A percentile compares a stretch with the other conserved stretches of the same genome.
These are phyloP conservation scores for Engystomops pustulosus DNA, from an alignment of 2,113 vertebrate species.

Conservation along the genomic window DNA sequence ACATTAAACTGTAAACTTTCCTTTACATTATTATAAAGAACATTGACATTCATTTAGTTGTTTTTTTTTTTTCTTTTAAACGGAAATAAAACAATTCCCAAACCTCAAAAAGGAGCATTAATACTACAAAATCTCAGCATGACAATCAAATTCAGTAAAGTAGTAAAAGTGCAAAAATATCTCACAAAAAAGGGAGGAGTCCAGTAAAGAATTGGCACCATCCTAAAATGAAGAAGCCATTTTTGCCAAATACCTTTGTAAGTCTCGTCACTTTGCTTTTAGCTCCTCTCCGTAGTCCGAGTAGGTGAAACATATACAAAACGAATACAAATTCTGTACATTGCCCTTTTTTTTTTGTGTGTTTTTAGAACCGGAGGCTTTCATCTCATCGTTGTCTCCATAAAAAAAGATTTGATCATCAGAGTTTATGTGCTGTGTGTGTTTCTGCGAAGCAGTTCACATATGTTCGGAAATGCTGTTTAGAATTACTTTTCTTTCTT, in stretches of 20 bases:
- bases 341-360: slow-evolving; percentile 53
- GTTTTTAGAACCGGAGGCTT: slow-evolving; percentile 43
- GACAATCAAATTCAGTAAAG: slow-evolving; percentile 55
- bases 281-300: background rate
- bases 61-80: background rate
- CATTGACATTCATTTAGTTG: slow-evolving; percentile 49
- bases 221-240: slow-evolving; percentile 40
- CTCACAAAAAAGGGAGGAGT: slow-evolving; percentile 55
- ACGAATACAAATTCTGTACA: slow-evolving; percentile 57
- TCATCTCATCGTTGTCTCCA: slow-evolving; percentile 31
- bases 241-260: slow-evolving; percentile 39
- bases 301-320: slow-evolving; percentile 48
- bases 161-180: slow-evolving; percentile 60
- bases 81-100: slow-evolving; percentile 31
- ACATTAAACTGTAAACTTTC: slow-evolving; percentile 24
- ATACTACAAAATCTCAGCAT: slow-evolving; percentile 58
- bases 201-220: slow-evolving; percentile 48
- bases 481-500: background rate
- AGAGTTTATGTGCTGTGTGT: slow-evolving; percentile 48
- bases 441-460: slow-evolving; percentile 17
- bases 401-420: slow-evolving; percentile 51
- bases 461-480: slow-evolving; percentile 2
- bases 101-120: slow-evolving; percentile 43
- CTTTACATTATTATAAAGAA: slow-evolving; percentile 38
- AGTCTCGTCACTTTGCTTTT: background rate